Base-by-base conservation (phyloP, 2,797 vertebrate species). In the Squalus acanthias region DNA sequence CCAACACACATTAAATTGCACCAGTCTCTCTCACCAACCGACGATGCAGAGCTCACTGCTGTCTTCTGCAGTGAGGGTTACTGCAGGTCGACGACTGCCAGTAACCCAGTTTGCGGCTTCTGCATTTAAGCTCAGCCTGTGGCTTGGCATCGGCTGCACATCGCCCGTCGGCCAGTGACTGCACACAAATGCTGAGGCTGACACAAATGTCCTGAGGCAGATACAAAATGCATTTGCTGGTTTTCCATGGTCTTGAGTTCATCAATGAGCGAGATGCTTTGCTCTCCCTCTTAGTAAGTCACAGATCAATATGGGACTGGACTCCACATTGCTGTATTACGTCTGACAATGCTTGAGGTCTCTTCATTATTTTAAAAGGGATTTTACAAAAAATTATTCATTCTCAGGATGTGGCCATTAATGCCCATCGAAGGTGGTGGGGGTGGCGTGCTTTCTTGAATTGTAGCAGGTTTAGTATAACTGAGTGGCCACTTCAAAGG, bases 81-180 rank as follows among this genome's bases (percentile, higher is more conserved):
- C 94, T 95, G 33, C 50, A 95, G 94, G 67, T 95, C 46, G 13
- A 33, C 26, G 69, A 8, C 69, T 95, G 26, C 13, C 50, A 95
- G 94, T 57, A 95, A 95, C 46, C 46, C 94, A 95, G 94, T 39
- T 95, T 95, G n/a, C 63, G n/a, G 63, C 91, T 93, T 69, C 63
- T 93, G 63, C 39, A 69, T 69, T 93, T 69, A 67, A 69, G 65
- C 20, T 69, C 63, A 93, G 91, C 17, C 2, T 93, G 91, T 39
- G n/a, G 33, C 65, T 93, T 22, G 20, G 10, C 63, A 12, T 17
- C 15, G 7, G 60, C 29, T 63, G 60, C 57, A 91, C 57, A 17
- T 33, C 13, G 29, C 50, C 33, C 12, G 2, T 63, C 53, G 1
- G 57, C 13, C 57, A 63, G 63, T 46, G 60, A 65, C 60, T n/a